Base-by-base conservation (phyloP, 2,888 invertebrate genomes). In the Caenorhabditis drosophilae region DNA sequence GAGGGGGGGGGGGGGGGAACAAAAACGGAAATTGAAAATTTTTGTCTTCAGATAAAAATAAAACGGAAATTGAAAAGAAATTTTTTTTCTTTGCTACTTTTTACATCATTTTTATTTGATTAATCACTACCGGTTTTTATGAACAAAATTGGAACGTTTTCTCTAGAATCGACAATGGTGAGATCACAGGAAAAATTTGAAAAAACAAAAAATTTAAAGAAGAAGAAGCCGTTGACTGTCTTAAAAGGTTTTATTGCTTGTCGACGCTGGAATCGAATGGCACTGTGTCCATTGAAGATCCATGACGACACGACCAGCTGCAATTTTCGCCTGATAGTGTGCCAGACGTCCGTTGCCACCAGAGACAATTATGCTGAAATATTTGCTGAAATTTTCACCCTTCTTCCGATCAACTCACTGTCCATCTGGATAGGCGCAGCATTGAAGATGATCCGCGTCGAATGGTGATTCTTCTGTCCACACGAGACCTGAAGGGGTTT, bases 361-460 rank as follows among this genome's bases (percentile, higher is more conserved):
- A 2, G 64, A 64, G 2, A 64, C 59, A 12, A 64, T 55, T n/a
- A 64, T 59, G 31, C 64, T 64, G 59, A 26, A 64, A 64, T 26
- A 23, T 31, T 18, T 40, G 7, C 6, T 16, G 15, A 40, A 40
- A 18, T 45, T n/a, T 22, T 23, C 9, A 35, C n/a, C n/a, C n/a
- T n/a, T n/a, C n/a, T n/a, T n/a, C n/a, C n/a, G n/a, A n/a, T n/a
- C 15, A 47, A 56, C 66, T 56, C 27, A 66, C 66, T 60, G 55
- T 60, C 66, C 66, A 53, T 66, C 59, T 1, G 53, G 27, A 50
- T 66, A 66, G 7, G 52, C 40, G 50, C 56, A 56, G 9, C 53
- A 54, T 53, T 66, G 66, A 12, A 66, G 35, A 46, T 48, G 60
- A 34, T 66, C 66, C 16, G 60, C 56, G 27, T 66, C 60, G 20